Conservation (phyloP, 1,140 invertebrate genomes). For the Aporrectodea caliginosa region DNA sequence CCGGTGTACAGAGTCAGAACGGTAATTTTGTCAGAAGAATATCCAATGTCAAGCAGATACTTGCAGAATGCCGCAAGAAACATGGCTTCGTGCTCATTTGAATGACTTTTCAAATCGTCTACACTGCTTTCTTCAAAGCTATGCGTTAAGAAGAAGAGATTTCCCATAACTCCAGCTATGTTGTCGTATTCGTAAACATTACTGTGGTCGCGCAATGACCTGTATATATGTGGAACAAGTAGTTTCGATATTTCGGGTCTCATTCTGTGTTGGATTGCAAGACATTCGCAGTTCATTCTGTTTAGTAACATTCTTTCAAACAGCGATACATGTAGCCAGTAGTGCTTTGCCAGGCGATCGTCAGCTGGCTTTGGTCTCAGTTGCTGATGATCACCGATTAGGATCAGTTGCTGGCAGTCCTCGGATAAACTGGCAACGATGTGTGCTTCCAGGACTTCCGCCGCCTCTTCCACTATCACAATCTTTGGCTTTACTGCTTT, state of each 20-base stretch:
- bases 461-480: conserved; percentile 37
- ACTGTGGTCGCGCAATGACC: conserved; percentile 35
- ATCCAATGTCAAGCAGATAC: conserved; percentile 30
- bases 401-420: conserved; percentile 35
- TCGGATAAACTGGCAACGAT: conserved; percentile 32
- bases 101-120: conserved; percentile 23
- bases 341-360: conserved; percentile 61
- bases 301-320: conserved; percentile 70
- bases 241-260: conserved; percentile 45
- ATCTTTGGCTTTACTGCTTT: conserved; percentile 31
- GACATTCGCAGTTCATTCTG: conserved; percentile 56
- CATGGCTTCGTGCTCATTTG: conserved; percentile 19
- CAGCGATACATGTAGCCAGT: conserved; percentile 67
- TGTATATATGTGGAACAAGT: conserved; percentile 46
- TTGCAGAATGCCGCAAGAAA: not conserved
- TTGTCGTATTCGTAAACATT: conserved; percentile 32
- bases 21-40: conserved; percentile 16
- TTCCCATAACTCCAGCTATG: conserved; percentile 9
- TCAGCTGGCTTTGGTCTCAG: conserved; percentile 65
- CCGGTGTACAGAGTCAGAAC: conserved; percentile 32
- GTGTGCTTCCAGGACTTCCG: conserved; percentile 36
- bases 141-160: conserved; percentile 33
- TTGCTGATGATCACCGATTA: conserved; percentile 62
- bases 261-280: conserved; percentile 48
- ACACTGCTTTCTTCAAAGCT: not conserved